Conservation (phyloP, 2,113 vertebrate species). For the Pyxicephalus adspersus region DNA sequence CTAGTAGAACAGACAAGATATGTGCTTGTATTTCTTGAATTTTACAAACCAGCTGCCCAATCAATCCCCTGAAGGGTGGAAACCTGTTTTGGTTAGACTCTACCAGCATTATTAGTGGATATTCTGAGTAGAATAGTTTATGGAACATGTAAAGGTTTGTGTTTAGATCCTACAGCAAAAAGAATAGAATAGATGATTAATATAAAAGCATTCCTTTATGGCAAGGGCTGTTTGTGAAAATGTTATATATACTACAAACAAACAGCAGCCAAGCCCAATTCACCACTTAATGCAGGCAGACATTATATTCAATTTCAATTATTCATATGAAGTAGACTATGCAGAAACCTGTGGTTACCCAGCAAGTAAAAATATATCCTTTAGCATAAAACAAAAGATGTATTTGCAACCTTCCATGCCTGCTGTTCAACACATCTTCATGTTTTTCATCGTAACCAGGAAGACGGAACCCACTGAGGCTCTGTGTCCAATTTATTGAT, state of each 20-base stretch:
- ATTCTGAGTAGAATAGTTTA: neutral
- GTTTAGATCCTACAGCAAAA: neutral
- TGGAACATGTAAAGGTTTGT: neutral
- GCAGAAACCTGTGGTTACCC: no score
- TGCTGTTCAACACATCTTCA: no score
- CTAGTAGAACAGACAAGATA: no score
- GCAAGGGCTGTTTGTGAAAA: neutral
- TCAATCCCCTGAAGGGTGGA: no score
- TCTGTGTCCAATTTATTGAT: slow-evolving; percentile 94
- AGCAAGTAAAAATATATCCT: no score
- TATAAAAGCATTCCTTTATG: neutral
- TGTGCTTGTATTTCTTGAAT: no score
- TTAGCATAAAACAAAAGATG: no score
- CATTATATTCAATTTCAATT: neutral
- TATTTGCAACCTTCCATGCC: no score
- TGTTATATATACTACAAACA: neutral
- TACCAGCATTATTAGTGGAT: no score
- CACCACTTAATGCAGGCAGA: neutral
- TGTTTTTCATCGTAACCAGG: slow-evolving; percentile 83
- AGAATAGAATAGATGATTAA: neutral
- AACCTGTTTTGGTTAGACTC: no score
- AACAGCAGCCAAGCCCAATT: neutral
- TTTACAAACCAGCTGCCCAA: neutral
- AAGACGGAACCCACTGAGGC: slow-evolving; percentile 96
- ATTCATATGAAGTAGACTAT: no score